A percentile compares a stretch with the other conserved stretches of the same genome.
Conservation (phyloP, 2,113 vertebrate species). For the Amphilophus citrinellus region DNA sequence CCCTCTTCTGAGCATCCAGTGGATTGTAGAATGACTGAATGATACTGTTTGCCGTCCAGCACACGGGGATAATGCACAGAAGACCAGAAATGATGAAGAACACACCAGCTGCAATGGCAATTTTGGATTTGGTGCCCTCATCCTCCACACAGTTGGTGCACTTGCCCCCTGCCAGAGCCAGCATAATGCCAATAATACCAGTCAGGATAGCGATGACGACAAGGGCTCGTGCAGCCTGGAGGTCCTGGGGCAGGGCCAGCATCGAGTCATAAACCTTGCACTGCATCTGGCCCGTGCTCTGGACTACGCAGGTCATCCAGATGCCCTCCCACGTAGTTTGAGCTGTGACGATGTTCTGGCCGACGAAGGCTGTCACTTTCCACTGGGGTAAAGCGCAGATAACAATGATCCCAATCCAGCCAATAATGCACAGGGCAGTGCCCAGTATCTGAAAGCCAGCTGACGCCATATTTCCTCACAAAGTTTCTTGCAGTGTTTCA, state of each 20-base stretch:
- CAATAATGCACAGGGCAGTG: slow-evolving; percentile 86
- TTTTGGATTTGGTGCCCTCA: slow-evolving; percentile 84
- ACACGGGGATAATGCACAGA: slow-evolving; percentile 88
- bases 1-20: slow-evolving; percentile 82
- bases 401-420: slow-evolving; percentile 89
- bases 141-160: slow-evolving; percentile 96
- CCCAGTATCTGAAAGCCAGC: slow-evolving; percentile 91
- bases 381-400: slow-evolving; percentile 90
- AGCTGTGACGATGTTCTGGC: slow-evolving; percentile 88
- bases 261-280: slow-evolving; percentile 94
- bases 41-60: slow-evolving; percentile 88
- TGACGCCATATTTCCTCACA: slow-evolving; percentile 82
- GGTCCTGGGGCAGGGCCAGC: slow-evolving; percentile 85
- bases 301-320: slow-evolving; percentile 95
- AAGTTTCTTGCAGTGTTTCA: slow-evolving; percentile 14
- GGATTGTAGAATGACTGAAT: slow-evolving; percentile 91
- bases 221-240: slow-evolving; percentile 90
- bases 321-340: slow-evolving; percentile 92
- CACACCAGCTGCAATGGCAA: slow-evolving; percentile 81
- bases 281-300: slow-evolving; percentile 97
- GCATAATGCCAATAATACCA: slow-evolving; percentile 83
- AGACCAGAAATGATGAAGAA: slow-evolving; percentile 85
- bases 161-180: slow-evolving; percentile 87
- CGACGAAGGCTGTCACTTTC: slow-evolving; percentile 89
- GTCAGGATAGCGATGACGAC: slow-evolving; percentile 85